Base-by-base conservation (phyloP, 2,888 invertebrate genomes). In the Eristalis pertinax region DNA sequence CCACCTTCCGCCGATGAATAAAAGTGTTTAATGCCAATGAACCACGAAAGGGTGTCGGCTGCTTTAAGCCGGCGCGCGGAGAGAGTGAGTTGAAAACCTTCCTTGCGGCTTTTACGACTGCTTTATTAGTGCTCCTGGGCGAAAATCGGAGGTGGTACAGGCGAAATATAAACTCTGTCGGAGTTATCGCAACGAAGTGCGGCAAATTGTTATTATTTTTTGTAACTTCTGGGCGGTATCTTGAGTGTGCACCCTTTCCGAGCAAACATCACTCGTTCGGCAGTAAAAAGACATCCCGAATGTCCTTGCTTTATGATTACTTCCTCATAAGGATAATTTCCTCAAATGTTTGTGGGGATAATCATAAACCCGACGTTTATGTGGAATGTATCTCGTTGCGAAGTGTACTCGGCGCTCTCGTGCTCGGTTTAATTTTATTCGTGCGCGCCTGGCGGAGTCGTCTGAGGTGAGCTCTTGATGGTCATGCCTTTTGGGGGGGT, bases 281-380 rank as follows among this genome's bases (percentile, higher is more conserved):
- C 69, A 5, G 35, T 69, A 69, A 69, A 69, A 69, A 22, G 56
- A n/a, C 32, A 22, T 58, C 56, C 56, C 56, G 56, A 69, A 56
- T 56, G 69, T 35, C 56, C 35, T 8, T 26, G 56, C 32, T 69
- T 68, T 68, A 68, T 68, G 22, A 58, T 58, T 19, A 50, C 68
- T 22, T 32, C 35, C 69, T 69, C 69, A 58, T 58, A 22, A 69
- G 56, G 69, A 69, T 58, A 69, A 35, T 68, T 68, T 68, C 29
- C 29, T 50, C 68, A 43, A 58, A 69, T 69, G 56, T 35, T 56
- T n/a, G n/a, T n/a, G n/a, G 13, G 56, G 56, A 58, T 58, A 35
- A 56, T 58, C 69, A 58, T 69, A 69, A 69, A 69, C 69, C 8
- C 8, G 19, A 8, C 19, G 32, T 67, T 50, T 43, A 67, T 13